Base-by-base conservation (phyloP, 2,888 invertebrate genomes). In the Halocaridina rubra region DNA sequence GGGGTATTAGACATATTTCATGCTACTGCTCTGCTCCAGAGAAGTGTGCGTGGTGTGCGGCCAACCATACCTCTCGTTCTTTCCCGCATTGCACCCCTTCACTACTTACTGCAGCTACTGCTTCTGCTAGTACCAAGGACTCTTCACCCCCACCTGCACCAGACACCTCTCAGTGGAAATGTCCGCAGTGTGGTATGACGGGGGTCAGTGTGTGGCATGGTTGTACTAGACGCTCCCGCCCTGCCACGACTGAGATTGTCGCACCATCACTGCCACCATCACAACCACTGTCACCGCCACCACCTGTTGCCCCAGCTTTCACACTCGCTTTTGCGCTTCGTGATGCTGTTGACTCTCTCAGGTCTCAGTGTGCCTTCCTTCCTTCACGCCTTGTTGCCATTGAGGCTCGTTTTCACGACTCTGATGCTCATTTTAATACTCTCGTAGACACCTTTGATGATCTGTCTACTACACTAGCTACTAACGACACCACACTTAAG, bases 1-100 rank as follows among this genome's bases (percentile, higher is more conserved):
- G 71, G 80, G 80, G 53, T 1, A 39, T n/a, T n/a, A n/a, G n/a
- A n/a, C 81, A 74, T 19, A 74, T 74, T 19, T 75, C 75, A 33
- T 24, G 46, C 10, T 81, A 81, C 67, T 81, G 75, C 29, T 29
- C 64, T 22, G 64, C 64, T 4, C 30, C 39, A 2, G 27, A 74
- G 24, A 75, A 74, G 19, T 81, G 81, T 76, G 75, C 64, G 10
- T 81, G 74, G 74, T 81, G 75, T 16, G 39, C 46, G 19, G 67
- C 7, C n/a, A 13, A 30, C 32, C 75, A 46, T 46, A n/a, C 19
- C 39, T 27, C 27, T 16, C 53, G 27, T 19, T 22, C 67, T 19
- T 64, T 24, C 33, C 81, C 81, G 13, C 46, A 39, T 22, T 5
- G 16, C 3, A 7, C 13, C 27, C 24, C 8, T 16, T 4, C 29